Percentiles rank a stretch among this genome's conserved stretches.
Evolutionary conservation across 1,140 invertebrate genomes (phyloP).

Genomic region (Radopholus similis): DNA sequence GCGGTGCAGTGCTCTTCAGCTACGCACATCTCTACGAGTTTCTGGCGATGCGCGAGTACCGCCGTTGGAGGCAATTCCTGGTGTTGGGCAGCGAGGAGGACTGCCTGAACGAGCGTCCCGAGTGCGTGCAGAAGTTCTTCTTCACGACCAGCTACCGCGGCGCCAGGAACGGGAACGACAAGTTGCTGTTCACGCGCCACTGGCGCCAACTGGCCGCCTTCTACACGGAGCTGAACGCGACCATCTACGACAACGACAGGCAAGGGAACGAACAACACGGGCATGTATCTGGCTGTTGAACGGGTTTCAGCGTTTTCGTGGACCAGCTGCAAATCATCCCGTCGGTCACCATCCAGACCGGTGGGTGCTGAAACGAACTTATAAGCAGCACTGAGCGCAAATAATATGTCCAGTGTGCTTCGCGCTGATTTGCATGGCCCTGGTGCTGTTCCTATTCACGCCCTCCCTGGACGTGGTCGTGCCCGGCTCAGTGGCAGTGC

Average conservation of each 20-base stretch:
- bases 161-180: constrained; percentile 53
- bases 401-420: constrained; percentile 61
- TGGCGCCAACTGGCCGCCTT: constrained; percentile 54
- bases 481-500: constrained; percentile 59
- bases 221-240: constrained; percentile 53
- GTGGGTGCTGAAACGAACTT: background rate
- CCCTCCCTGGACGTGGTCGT: constrained; percentile 61
- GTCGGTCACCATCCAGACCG: constrained; percentile 13
- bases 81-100: constrained; percentile 50
- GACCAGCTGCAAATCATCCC: constrained; percentile 55
- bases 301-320: constrained; percentile 49
- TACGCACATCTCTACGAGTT: constrained; percentile 59
- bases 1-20: constrained; percentile 54
- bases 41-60: constrained; percentile 50
- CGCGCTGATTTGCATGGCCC: constrained; percentile 61
- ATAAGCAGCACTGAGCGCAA: no score
- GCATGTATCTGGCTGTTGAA: no score
- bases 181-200: constrained; percentile 50
- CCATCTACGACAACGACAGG: constrained; percentile 57
- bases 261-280: background rate
- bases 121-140: constrained; percentile 58
- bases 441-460: constrained; percentile 62
- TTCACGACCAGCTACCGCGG: constrained; percentile 59
- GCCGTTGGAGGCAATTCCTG: constrained; percentile 58
- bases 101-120: constrained; percentile 49